Evolutionary conservation across 2,797 vertebrate species (phyloP).

Genomic region (Spheniscus humboldti): DNA sequence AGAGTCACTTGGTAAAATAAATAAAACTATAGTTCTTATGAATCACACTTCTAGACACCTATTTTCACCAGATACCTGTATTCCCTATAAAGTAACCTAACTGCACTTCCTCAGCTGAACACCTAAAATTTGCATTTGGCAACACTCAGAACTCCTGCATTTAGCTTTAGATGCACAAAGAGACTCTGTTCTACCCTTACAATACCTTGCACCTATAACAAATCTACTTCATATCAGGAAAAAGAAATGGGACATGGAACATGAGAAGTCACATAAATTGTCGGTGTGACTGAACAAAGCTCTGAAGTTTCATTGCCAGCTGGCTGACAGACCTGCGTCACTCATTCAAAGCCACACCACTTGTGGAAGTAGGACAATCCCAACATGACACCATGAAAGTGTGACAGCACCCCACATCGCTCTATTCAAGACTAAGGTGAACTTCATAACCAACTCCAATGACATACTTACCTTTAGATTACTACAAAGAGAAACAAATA

Average conservation of each 20-base stretch:
- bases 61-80: neutral
- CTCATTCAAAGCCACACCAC: neutral
- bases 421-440: neutral
- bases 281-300: neutral
- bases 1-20: neutral
- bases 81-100: neutral
- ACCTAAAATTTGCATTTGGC: neutral
- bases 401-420: neutral
- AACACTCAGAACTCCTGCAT: neutral
- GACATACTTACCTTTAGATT: neutral
- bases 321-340: rapidly evolving
- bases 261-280: neutral
- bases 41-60: neutral
- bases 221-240: neutral
- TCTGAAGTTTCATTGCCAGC: neutral
- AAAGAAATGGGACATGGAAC: neutral
- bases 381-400: neutral
- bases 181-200: neutral
- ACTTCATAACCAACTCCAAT: neutral
- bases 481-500: neutral
- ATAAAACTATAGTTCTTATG: neutral
- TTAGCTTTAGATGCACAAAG: neutral
- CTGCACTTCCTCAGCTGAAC: neutral
- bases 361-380: neutral
- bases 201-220: neutral